These are phyloP conservation scores for Asteroscopus sphinx DNA, from an alignment of 2,888 invertebrate species.

Conservation along the genomic window DNA sequence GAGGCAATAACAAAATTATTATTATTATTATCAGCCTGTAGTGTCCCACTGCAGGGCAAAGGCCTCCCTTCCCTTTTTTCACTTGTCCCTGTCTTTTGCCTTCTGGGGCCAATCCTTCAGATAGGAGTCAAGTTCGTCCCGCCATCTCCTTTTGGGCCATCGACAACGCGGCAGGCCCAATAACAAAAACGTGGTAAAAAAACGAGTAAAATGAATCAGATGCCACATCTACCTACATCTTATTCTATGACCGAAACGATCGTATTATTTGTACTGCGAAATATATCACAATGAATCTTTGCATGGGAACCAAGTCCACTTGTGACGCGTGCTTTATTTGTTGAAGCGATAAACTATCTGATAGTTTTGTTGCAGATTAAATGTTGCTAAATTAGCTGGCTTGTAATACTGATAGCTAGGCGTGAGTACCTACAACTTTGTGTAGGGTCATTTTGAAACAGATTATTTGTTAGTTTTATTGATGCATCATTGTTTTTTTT, in stretches of 20 bases:
- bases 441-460: background rate
- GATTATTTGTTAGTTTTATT: no score
- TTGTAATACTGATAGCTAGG: slow-evolving; percentile 1
- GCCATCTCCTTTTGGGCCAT: no score
- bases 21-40: no score
- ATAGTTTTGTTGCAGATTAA: slow-evolving; percentile 39
- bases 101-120: no score
- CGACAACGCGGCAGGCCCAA: no score
- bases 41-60: no score
- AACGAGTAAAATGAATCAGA: background rate
- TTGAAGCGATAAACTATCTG: slow-evolving; percentile 43
- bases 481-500: no score
- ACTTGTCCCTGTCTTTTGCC: no score
- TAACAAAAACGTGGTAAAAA: no score
- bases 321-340: slow-evolving; percentile 42
- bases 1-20: no score
- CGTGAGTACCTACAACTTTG: background rate
- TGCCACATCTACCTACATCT: slow-evolving; percentile 5
- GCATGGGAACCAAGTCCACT: slow-evolving; percentile 63
- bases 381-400: slow-evolving; percentile 45
- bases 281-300: slow-evolving; percentile 62
- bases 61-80: no score
- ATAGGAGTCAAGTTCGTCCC: no score
- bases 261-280: slow-evolving; percentile 59
- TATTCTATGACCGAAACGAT: slow-evolving; percentile 20